Evolutionary conservation across 2,797 vertebrate genomes (phyloP).

Genomic region (Lateolabrax maculatus): DNA sequence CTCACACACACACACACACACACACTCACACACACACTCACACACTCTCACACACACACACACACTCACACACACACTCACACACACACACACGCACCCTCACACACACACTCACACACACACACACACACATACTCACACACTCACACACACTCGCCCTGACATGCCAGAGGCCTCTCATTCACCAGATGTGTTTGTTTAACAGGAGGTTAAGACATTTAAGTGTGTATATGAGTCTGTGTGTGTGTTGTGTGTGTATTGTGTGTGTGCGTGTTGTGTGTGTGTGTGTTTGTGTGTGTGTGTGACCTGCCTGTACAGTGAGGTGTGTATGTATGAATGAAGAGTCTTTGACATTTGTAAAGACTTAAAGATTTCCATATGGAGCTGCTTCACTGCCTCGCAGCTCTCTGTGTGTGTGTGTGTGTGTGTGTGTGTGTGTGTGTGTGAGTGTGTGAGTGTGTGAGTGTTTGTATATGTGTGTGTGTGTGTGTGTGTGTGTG

Average conservation of each 20-base stretch:
- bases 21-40: constrained; percentile 1
- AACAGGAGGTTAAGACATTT: constrained; percentile 22
- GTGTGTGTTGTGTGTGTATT: background rate
- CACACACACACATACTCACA: background rate
- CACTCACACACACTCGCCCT: background rate
- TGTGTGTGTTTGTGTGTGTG: constrained; percentile 27
- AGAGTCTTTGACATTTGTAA: constrained; percentile 52
- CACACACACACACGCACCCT: background rate
- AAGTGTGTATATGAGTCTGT: background rate
- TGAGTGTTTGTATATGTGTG: constrained; percentile 21
- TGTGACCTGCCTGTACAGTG: constrained; percentile 19
- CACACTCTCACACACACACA: background rate
- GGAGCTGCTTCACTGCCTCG: constrained; percentile 39
- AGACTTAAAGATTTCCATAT: constrained; percentile 64
- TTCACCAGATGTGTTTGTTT: constrained; percentile 23
- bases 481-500: constrained; percentile 15
- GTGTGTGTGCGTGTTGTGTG: constrained; percentile 21
- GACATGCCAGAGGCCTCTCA: background rate
- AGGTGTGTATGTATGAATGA: constrained; percentile 45
- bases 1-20: background rate
- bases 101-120: constrained; percentile 5
- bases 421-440: constrained; percentile 25
- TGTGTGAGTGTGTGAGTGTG: constrained; percentile 20
- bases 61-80: background rate
- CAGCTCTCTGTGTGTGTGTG: constrained; percentile 30